These are phyloP conservation scores for Anguilla japonica DNA, from an alignment of 2,113 vertebrate genomes.

Conservation along the genomic window DNA sequence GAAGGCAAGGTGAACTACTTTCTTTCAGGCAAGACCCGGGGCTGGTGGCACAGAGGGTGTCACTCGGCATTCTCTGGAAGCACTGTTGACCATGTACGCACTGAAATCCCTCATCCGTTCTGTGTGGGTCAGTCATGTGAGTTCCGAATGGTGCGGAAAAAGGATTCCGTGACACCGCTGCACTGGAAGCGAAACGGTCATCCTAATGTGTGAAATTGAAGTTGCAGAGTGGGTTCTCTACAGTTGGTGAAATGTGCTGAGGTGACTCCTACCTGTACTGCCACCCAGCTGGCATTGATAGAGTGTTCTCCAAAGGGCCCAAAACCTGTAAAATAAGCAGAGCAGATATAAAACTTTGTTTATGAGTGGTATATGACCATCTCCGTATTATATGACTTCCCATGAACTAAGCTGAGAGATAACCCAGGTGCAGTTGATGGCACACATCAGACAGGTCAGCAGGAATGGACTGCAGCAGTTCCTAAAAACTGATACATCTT, in stretches of 20 bases:
- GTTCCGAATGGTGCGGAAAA: neutral
- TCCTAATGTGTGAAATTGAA: neutral
- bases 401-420: too few relatives aligned
- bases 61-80: neutral
- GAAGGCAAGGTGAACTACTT: neutral
- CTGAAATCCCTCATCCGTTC: neutral
- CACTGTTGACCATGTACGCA: neutral
- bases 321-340: conserved; percentile 20
- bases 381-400: neutral
- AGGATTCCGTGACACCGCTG: neutral
- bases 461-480: neutral
- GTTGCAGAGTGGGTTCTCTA: neutral
- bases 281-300: conserved; percentile 43
- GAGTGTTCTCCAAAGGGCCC: conserved; percentile 29
- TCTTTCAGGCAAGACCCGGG: neutral
- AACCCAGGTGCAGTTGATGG: neutral
- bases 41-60: too few relatives aligned
- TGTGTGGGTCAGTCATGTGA: neutral
- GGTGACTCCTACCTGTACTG: conserved; percentile 65
- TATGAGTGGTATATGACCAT: neutral
- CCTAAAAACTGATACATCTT: neutral
- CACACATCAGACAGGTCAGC: neutral
- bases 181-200: neutral
- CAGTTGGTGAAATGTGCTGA: neutral
- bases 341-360: neutral